phyloP scores from a whole-genome alignment of 2,113 vertebrate genomes.

The Atrichornis clamosus region DNA sequence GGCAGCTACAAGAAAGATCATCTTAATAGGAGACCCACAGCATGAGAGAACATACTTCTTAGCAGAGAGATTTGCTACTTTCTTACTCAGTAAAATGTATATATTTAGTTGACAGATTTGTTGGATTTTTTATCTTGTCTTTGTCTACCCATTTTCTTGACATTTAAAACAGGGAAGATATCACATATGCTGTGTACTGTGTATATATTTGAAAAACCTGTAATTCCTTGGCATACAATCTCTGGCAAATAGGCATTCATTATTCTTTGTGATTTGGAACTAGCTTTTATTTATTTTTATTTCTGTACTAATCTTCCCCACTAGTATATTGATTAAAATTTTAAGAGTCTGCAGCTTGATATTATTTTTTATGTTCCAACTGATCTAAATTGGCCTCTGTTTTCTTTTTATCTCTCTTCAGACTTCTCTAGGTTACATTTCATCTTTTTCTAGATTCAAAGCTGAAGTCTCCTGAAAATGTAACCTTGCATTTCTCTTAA shows the following conservation, averaged over 20 bases:
- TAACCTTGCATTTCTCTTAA: not conserved
- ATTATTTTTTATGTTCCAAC: not conserved
- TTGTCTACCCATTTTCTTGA: not conserved
- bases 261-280: conserved; percentile 27
- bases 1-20: not conserved
- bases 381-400: not conserved
- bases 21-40: not conserved
- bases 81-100: not conserved
- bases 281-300: conserved; percentile 25
- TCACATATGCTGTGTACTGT: not conserved
- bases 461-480: not conserved
- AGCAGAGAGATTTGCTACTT: not conserved
- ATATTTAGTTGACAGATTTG: not conserved
- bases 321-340: not conserved
- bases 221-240: not conserved
- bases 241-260: conserved; percentile 24
- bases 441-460: not conserved
- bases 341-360: not conserved
- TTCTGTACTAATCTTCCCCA: conserved; percentile 23
- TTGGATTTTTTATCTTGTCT: not conserved
- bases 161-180: not conserved
- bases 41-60: not conserved
- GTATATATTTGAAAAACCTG: conserved; percentile 3
- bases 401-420: not conserved
- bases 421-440: not conserved